Percentiles rank a stretch among this genome's conserved stretches.
These are phyloP conservation scores for Apostichopus japonicus DNA, from an alignment of 35 echinoderm and acorn worm species.

Conservation along the genomic window DNA sequence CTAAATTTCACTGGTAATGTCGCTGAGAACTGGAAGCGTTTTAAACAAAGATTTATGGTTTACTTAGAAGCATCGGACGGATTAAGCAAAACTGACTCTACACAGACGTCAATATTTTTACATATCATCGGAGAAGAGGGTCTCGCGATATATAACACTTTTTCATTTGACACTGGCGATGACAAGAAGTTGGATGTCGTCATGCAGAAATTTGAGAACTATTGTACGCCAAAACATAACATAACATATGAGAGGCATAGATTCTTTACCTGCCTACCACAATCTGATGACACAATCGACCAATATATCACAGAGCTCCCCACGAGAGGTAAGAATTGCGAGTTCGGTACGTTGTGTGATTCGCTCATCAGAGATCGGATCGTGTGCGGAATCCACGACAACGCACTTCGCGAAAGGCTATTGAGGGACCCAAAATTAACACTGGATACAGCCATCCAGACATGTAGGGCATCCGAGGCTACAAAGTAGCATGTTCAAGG, in stretches of 20 bases:
- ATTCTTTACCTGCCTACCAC: constrained; percentile 25
- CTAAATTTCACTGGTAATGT: constrained; percentile 40
- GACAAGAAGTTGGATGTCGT: constrained; percentile 29
- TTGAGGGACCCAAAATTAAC: constrained; percentile 21
- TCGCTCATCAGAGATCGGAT: background rate
- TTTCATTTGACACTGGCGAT: constrained; percentile 37
- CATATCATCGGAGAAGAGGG: constrained; percentile 48
- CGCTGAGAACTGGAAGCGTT: constrained; percentile 42
- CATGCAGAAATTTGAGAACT: constrained; percentile 53
- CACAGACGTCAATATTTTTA: constrained; percentile 33
- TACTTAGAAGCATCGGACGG: constrained; percentile 21
- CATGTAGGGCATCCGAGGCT: constrained; percentile 58
- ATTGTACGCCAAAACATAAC: constrained; percentile 7
- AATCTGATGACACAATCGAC: constrained; percentile 28
- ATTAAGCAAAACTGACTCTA: constrained; percentile 4
- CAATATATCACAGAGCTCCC: constrained; percentile 41
- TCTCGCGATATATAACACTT: constrained; percentile 57
- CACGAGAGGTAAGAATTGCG: background rate
- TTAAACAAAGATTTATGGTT: constrained; percentile 42
- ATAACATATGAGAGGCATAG: constrained; percentile 25
- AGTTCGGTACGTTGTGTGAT: background rate
- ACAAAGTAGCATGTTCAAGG: constrained; percentile 45
- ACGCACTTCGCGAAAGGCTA: background rate
- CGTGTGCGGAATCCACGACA: constrained; percentile 9
- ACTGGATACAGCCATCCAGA: constrained; percentile 37